phyloP scores from a whole-genome alignment of 2,888 invertebrate genomes.

The Nemoura dubitans region DNA sequence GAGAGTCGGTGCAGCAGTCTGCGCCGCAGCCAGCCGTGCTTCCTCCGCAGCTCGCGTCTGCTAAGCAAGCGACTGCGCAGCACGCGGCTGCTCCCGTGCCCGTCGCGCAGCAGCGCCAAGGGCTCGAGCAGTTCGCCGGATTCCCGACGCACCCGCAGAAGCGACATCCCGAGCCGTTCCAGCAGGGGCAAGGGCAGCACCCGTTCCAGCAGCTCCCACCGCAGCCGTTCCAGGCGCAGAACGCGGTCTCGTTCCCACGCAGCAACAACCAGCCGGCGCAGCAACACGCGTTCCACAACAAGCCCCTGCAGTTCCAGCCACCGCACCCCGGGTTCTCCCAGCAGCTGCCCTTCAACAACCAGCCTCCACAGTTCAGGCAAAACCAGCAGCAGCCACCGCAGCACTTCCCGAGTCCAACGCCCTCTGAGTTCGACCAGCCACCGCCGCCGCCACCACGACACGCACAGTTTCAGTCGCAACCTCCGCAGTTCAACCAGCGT shows the following conservation, averaged over 20 bases:
- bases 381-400: conserved; percentile 57
- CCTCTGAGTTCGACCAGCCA: conserved; percentile 57
- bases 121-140: conserved; percentile 45
- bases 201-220: conserved; percentile 65
- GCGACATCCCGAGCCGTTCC: conserved; percentile 47
- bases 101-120: conserved; percentile 42
- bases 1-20: conserved; percentile 60
- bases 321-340: conserved; percentile 64
- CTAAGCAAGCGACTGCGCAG: too few species aligned
- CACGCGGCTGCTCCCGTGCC: conserved; percentile 45
- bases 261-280: conserved; percentile 49
- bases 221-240: conserved; percentile 63
- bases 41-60: conserved; percentile 57
- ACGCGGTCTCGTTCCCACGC: conserved; percentile 36
- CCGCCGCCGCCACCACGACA: conserved; percentile 59
- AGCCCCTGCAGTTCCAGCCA: conserved; percentile 65
- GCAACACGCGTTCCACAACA: conserved; percentile 58
- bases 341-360: conserved; percentile 61
- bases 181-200: conserved; percentile 48
- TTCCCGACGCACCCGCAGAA: conserved; percentile 24
- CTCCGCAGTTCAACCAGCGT: conserved; percentile 51
- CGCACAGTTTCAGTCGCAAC: conserved; percentile 53
- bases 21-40: conserved; percentile 72
- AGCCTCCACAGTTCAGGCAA: conserved; percentile 54
- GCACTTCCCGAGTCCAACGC: conserved; percentile 52